Conservation (phyloP, 2,797 vertebrate species). For the Poliocrania exsul region DNA sequence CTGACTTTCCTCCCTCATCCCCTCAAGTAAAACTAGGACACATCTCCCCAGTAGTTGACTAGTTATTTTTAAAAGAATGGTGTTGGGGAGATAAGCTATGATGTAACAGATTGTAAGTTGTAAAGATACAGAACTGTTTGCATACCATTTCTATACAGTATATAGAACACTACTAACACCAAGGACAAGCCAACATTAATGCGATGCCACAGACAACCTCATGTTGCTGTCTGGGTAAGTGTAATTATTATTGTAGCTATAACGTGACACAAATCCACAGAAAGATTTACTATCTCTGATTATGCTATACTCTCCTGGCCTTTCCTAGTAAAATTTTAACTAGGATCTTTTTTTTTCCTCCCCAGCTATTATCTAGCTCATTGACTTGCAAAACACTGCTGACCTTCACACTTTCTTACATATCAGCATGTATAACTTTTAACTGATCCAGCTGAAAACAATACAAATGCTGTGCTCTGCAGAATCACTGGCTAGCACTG, state of each 20-base stretch:
- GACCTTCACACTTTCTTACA: neutral
- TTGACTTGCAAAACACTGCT: neutral
- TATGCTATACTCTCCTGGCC: neutral
- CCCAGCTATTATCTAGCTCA: neutral
- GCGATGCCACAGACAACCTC: neutral
- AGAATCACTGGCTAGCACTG: neutral
- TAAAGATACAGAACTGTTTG: neutral
- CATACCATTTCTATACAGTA: rapidly evolving
- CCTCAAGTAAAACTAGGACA: neutral
- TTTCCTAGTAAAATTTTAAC: neutral
- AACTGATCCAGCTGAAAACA: neutral
- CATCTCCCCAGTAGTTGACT: neutral
- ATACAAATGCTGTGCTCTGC: neutral
- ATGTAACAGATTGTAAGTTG: neutral
- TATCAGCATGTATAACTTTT: neutral
- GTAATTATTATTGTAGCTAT: neutral
- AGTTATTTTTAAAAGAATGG: neutral
- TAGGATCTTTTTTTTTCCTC: neutral
- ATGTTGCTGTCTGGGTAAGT: neutral
- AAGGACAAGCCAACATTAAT: neutral
- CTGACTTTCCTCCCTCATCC: neutral
- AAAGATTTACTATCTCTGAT: neutral
- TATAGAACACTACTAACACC: neutral
- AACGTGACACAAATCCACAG: rapidly evolving
- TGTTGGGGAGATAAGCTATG: neutral